Conservation (phyloP, 2,888 invertebrate species). For the Tipula helvola region DNA sequence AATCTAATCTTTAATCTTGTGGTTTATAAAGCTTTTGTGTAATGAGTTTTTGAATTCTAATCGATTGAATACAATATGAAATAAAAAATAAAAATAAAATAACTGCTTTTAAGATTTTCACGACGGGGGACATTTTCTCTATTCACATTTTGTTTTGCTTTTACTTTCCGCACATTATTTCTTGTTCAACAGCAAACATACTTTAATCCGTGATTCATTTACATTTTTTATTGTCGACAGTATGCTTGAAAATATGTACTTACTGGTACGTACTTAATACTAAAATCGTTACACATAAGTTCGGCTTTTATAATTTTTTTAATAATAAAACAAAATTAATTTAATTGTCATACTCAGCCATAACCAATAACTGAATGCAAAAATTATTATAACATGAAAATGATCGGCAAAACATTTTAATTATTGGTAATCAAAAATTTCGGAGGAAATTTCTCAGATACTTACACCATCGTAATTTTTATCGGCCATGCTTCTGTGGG, state of each 20-base stretch:
- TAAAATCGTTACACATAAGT: too few species aligned
- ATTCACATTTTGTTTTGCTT: not conserved
- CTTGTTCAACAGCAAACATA: not conserved
- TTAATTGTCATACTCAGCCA: not conserved
- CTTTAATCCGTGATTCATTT: not conserved
- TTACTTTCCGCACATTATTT: not conserved
- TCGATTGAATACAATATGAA: not conserved
- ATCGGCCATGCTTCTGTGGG: not conserved
- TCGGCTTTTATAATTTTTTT: not conserved
- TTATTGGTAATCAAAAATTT: not conserved
- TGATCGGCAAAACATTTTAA: not conserved
- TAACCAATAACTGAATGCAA: not conserved
- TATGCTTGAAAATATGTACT: too few species aligned
- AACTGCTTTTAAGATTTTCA: not conserved
- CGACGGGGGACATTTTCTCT: not conserved
- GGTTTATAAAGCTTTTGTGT: not conserved
- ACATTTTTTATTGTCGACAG: not conserved
- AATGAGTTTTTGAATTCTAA: not conserved
- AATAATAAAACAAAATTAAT: not conserved
- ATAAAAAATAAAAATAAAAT: not conserved
- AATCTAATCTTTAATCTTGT: not conserved
- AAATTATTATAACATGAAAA: not conserved
- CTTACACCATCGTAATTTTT: not conserved
- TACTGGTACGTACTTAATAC: too few species aligned
- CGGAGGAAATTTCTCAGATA: not conserved